Evolutionary conservation across 2,797 vertebrate genomes (phyloP).

Genomic region (Myotis daubentonii): DNA sequence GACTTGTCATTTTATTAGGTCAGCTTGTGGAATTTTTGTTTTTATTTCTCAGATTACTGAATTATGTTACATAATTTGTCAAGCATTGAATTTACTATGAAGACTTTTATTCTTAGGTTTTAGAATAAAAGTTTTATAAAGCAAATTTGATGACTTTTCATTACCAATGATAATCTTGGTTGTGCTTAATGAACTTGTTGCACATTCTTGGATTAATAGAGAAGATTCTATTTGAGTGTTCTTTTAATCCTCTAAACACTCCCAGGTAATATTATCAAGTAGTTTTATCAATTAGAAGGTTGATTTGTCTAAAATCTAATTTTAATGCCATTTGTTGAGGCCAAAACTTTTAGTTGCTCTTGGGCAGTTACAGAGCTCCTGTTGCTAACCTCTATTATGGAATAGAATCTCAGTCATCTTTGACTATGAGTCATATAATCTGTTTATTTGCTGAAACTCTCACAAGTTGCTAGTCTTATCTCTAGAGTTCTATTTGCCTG

Average conservation of each 20-base stretch:
- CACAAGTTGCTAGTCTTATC: background rate
- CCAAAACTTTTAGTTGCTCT: background rate
- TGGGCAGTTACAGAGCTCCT: background rate
- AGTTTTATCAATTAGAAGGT: constrained; percentile 15
- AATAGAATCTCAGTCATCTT: background rate
- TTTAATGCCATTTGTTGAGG: background rate
- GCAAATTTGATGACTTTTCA: background rate
- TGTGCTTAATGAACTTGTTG: background rate
- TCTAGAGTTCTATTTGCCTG: constrained; percentile 16
- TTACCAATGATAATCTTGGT: background rate
- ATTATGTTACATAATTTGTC: background rate
- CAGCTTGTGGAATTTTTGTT: background rate
- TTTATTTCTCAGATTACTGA: background rate
- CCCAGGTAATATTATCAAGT: background rate
- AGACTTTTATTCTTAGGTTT: background rate
- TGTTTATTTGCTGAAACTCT: background rate
- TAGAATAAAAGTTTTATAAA: background rate
- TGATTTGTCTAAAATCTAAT: constrained; percentile 35
- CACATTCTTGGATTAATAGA: background rate
- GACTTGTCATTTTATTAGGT: constrained; percentile 29
- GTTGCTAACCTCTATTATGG: background rate
- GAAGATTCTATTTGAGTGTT: background rate
- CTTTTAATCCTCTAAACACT: background rate
- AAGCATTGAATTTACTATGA: constrained; percentile 6
- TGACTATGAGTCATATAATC: background rate